These are phyloP conservation scores for Agrotis ipsilon DNA, from an alignment of 2,888 invertebrate species.

Conservation along the genomic window DNA sequence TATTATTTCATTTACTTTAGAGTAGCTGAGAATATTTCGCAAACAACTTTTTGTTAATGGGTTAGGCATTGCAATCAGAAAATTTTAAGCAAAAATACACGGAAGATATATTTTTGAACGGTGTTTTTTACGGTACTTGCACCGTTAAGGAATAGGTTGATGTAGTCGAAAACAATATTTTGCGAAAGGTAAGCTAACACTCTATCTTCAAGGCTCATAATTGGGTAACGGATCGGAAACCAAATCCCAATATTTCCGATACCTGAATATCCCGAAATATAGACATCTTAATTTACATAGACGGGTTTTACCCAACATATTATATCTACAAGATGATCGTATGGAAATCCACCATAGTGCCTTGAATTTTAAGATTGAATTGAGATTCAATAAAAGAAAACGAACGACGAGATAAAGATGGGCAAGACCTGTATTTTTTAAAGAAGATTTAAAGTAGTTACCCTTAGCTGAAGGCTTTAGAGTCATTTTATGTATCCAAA, in stretches of 20 bases:
- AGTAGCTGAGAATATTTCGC: slow-evolving; percentile 50
- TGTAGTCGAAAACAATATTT: slow-evolving; percentile 24
- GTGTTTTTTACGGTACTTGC: neutral
- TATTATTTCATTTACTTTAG: slow-evolving; percentile 50
- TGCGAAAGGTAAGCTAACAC: slow-evolving; percentile 4
- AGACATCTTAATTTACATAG: slow-evolving; percentile 27
- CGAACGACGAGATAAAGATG: no score
- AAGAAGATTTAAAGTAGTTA: no score
- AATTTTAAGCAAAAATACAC: slow-evolving; percentile 5
- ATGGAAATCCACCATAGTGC: neutral
- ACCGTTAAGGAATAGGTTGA: neutral
- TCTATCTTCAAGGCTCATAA: slow-evolving; percentile 41
- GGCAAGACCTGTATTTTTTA: no score
- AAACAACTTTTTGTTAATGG: slow-evolving; percentile 45
- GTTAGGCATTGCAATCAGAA: slow-evolving; percentile 29
- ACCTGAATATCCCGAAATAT: slow-evolving; percentile 9
- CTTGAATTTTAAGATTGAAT: neutral
- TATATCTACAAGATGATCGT: no score
- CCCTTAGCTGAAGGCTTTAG: no score
- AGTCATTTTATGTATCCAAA: no score
- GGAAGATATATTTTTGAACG: neutral
- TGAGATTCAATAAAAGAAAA: no score
- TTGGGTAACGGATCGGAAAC: slow-evolving; percentile 49
- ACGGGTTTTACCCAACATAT: neutral
- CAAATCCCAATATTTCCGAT: slow-evolving; percentile 28